Conservation (phyloP, 2,797 vertebrate species). For the Streptopelia turtur region DNA sequence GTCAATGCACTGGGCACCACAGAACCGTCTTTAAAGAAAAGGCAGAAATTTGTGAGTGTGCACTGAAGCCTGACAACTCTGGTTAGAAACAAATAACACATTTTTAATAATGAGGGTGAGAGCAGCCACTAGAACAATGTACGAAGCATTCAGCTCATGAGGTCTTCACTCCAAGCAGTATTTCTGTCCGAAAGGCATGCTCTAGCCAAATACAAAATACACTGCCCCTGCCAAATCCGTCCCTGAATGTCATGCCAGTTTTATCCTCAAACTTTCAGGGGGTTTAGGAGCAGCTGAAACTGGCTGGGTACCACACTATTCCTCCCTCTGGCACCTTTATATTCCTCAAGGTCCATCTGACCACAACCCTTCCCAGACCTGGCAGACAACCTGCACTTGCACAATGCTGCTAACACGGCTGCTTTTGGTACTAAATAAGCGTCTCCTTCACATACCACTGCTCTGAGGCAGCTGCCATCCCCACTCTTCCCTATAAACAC, state of each 20-base stretch:
- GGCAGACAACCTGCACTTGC: rapidly evolving
- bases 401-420: rapidly evolving
- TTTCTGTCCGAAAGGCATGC: not conserved
- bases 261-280: not conserved
- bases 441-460: not conserved
- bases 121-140: not conserved
- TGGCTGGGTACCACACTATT: not conserved
- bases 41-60: not conserved
- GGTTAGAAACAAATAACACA: not conserved
- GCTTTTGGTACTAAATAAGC: not conserved
- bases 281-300: not conserved
- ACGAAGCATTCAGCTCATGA: not conserved
- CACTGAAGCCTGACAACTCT: not conserved
- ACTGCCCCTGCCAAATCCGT: rapidly evolving
- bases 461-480: not conserved
- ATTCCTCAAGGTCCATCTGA: not conserved
- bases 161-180: not conserved
- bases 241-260: not conserved
- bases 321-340: not conserved
- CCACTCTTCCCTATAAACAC: rapidly evolving
- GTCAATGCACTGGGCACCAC: not conserved
- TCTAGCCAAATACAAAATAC: not conserved
- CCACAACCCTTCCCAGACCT: rapidly evolving
- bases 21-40: not conserved
- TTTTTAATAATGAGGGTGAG: not conserved